Conservation (phyloP, 2,888 invertebrate genomes). For the Drosophila ustulata region DNA sequence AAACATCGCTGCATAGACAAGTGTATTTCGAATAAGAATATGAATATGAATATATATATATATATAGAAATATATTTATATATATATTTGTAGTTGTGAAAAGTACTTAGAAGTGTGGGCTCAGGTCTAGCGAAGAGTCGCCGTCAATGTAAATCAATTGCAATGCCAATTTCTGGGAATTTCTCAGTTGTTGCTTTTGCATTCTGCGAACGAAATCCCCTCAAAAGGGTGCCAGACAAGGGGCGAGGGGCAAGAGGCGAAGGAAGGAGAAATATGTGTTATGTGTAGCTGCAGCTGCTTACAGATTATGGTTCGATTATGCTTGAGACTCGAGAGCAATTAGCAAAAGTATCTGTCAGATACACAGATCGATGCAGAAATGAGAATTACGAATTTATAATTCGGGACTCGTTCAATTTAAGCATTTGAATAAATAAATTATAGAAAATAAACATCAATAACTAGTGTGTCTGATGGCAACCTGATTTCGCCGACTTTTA, state of each 20-base stretch:
- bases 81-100: neutral
- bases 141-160: constrained; percentile 54
- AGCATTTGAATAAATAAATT: no score
- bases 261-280: neutral
- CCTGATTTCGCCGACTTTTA: no score
- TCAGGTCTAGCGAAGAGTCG: constrained; percentile 16
- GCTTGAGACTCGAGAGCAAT: constrained; percentile 16
- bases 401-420: no score
- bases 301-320: constrained; percentile 33
- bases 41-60: constrained; percentile 4
- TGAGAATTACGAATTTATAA: no score
- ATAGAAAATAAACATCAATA: no score
- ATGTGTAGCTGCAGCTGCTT: constrained; percentile 35
- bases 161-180: constrained; percentile 52
- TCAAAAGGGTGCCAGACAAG: no score
- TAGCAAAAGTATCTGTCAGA: constrained; percentile 5
- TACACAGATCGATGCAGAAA: neutral
- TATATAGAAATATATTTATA: neutral
- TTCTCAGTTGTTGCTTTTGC: constrained; percentile 31
- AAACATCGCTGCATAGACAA: constrained; percentile 2
- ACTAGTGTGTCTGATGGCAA: no score
- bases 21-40: constrained; percentile 3
- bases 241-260: neutral
- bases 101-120: constrained; percentile 8
- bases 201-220: constrained; percentile 33